These are phyloP conservation scores for Sisyra nigra DNA, from an alignment of 2,888 invertebrate species.

Conservation along the genomic window DNA sequence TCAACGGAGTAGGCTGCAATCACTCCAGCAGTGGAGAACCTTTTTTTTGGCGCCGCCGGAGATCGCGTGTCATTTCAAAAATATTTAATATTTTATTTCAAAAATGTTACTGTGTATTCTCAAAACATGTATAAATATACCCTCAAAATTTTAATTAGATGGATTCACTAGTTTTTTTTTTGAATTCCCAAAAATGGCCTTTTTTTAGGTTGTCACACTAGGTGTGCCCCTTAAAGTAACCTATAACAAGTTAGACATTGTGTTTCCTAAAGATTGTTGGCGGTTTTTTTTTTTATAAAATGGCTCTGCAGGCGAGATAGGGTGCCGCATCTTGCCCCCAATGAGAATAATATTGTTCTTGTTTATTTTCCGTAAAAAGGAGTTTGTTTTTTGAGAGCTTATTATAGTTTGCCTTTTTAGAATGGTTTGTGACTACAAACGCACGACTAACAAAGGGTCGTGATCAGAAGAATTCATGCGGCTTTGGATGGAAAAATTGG, in stretches of 20 bases:
- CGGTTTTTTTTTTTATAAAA: not conserved
- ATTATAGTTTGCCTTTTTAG: not conserved
- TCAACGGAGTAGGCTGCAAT: too few species aligned
- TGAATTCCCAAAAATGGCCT: too few species aligned
- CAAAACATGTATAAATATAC: too few species aligned
- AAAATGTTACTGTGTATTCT: too few species aligned
- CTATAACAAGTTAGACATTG: not conserved
- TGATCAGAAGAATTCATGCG: conserved; percentile 11
- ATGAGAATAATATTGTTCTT: not conserved
- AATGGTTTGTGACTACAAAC: conserved; percentile 10
- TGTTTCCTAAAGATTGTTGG: not conserved
- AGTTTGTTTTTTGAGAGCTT: not conserved
- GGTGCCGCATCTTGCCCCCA: not conserved
- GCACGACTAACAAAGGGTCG: conserved; percentile 10
- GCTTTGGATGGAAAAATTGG: conserved; percentile 11
- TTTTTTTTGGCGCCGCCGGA: too few species aligned
- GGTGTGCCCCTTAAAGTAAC: not conserved
- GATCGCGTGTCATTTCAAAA: too few species aligned
- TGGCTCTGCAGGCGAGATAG: not conserved
- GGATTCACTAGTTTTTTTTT: too few species aligned
- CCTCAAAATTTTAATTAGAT: too few species aligned
- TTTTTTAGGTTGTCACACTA: too few species aligned
- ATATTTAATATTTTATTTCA: too few species aligned
- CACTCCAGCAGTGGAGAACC: too few species aligned
- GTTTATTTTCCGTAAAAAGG: not conserved